Evolutionary conservation across 92 coral and sea anemone species (phyloP).

Genomic region (Palythoa grandis): DNA sequence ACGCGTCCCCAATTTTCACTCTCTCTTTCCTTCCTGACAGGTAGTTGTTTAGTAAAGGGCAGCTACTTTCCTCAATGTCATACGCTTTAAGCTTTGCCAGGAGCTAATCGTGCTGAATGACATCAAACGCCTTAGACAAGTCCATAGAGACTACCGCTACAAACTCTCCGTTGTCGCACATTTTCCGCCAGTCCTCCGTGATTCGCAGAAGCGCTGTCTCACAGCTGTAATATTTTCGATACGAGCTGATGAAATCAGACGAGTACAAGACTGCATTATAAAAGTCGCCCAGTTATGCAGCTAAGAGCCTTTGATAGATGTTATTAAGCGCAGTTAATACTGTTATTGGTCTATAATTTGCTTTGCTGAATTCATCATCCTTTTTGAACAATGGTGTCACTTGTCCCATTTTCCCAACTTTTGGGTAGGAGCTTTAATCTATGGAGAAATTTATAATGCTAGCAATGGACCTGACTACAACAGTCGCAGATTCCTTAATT

Average conservation of each 20-base stretch:
- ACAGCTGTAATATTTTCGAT: constrained; percentile 35
- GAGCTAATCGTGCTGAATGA: constrained; percentile 24
- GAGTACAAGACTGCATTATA: not conserved
- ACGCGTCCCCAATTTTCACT: constrained; percentile 30
- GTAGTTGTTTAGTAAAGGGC: not conserved
- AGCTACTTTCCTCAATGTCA: constrained; percentile 39
- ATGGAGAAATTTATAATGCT: constrained; percentile 16
- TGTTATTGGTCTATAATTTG: constrained; percentile 5
- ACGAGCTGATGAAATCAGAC: not conserved
- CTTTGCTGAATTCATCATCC: constrained; percentile 5
- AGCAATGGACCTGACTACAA: not conserved
- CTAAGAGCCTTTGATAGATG: constrained; percentile 6
- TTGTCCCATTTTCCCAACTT: constrained; percentile 14
- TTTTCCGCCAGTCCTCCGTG: constrained; percentile 46
- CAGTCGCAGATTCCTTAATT: not conserved
- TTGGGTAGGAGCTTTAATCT: not conserved
- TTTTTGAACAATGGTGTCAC: not conserved
- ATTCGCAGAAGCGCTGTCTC: constrained; percentile 39
- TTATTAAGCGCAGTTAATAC: no score
- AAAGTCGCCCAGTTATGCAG: not conserved
- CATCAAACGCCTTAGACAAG: constrained; percentile 29
- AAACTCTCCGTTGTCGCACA: constrained; percentile 33
- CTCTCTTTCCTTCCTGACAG: not conserved
- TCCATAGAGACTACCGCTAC: constrained; percentile 50
- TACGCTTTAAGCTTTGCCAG: constrained; percentile 50